Percentiles rank a stretch among this genome's conserved stretches.
Evolutionary conservation across 2,888 invertebrate species (phyloP).

Genomic region (Eueremaeus valkanovi): DNA sequence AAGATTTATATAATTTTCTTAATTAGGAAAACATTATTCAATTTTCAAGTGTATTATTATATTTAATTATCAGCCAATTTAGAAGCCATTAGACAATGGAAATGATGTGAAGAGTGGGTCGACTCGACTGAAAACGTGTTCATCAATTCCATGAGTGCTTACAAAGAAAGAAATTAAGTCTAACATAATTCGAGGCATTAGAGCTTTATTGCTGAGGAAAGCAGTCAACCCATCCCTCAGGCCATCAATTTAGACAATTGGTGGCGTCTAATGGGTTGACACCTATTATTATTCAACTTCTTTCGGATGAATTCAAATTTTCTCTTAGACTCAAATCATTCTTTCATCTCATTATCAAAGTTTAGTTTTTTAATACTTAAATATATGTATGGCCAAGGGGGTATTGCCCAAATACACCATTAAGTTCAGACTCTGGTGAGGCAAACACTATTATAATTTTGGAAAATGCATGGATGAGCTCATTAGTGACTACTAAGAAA

Average conservation of each 20-base stretch:
- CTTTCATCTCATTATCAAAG: no score
- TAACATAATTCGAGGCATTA: background rate
- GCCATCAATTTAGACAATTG: background rate
- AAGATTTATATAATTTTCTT: background rate
- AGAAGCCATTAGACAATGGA: background rate
- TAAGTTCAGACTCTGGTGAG: no score
- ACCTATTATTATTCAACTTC: constrained; percentile 1
- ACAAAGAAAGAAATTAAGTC: background rate
- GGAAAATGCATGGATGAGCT: no score
- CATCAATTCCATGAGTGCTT: no score
- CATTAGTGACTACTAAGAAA: no score
- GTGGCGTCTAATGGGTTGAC: constrained; percentile 9
- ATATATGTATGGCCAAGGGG: no score
- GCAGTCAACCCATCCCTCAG: background rate
- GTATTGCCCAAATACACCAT: no score
- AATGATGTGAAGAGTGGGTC: constrained; percentile 9
- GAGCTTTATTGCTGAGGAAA: background rate
- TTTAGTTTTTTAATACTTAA: no score
- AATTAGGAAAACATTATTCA: background rate
- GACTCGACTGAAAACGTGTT: no score
- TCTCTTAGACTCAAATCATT: background rate
- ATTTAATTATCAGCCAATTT: background rate
- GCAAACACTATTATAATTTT: no score
- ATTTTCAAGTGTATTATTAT: constrained; percentile 9
- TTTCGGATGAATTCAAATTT: background rate